Evolutionary conservation across 2,113 vertebrate species (phyloP), one percentile per base, ranked within the genome.

Genomic region (Leuciscus idus): DNA sequence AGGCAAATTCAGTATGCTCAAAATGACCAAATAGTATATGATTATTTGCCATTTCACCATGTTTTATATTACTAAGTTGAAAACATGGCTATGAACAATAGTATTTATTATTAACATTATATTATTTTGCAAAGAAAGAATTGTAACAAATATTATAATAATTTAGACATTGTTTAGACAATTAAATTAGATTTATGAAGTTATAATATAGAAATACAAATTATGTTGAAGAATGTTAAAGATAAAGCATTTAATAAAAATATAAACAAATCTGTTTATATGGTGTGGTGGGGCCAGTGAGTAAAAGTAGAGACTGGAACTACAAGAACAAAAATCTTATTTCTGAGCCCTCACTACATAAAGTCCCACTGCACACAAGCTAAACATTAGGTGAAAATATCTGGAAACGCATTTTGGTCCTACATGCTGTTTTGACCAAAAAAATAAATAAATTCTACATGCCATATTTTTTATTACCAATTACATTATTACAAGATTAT

Each of bases 401-500:
- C 28, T 77, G 9, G 6, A 36, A n/a, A n/a, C 4, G 6, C 21
- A 59, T n/a, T 80, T 80, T 9, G 23, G 30, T 23, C n/a, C 13
- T 48, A 43, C 30, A 21, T 10, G 46, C 17, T 17, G 61, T 43
- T 43, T 30, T 23, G 19, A 72, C 10, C 12, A 68, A 36, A 33
- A 36, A 70, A 4, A 68, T 74, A 28, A 39, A 70, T 50, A 39
- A 23, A 62, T 7, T 50, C 21, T 36, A 81, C 61, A 30, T 66
- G 61, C 43, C 79, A 66, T 61, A 66, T 66, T 50, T 81, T 46
- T 78, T 61, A 91, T 84, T 90, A 89, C 86, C 92, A 87, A 86
- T 92, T 68, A 72, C 21, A 30, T 57, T 73, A 39, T 83, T 72
- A 83, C 92, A 92, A 87, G 87, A 91, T 92, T 93, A 89, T 92